Evolutionary conservation across 2,797 vertebrate species (phyloP).

Genomic region (Rhynchotus rufescens): DNA sequence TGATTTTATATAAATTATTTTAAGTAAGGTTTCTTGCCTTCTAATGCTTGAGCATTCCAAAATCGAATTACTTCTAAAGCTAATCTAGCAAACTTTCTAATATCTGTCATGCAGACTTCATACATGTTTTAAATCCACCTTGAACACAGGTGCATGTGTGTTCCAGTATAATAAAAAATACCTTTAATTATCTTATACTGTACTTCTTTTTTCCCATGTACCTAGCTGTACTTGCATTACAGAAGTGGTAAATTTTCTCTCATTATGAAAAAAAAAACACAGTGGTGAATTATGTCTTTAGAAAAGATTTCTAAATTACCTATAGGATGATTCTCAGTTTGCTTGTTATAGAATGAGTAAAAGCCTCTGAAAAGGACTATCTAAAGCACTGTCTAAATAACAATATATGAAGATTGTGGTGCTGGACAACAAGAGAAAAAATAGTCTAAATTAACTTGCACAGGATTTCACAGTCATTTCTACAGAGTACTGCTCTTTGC

Average conservation of each 20-base stretch:
- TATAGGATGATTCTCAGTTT: background rate
- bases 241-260: background rate
- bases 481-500: background rate
- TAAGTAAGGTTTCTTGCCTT: slow-evolving; percentile 13
- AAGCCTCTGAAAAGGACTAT: background rate
- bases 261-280: background rate
- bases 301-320: background rate
- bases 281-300: background rate
- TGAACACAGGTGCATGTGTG: background rate
- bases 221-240: background rate
- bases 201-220: background rate
- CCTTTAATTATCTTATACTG: background rate
- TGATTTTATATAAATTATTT: slow-evolving; percentile 53
- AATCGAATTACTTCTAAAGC: slow-evolving; percentile 4
- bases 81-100: background rate
- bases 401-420: background rate
- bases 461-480: background rate
- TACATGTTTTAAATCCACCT: background rate
- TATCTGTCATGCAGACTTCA: background rate
- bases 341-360: background rate
- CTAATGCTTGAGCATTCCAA: background rate
- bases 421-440: background rate
- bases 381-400: background rate
- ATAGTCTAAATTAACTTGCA: background rate
- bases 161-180: background rate